A percentile compares a stretch with the other conserved stretches of the same genome.
Conservation (phyloP, 2,113 vertebrate species). For the Brienomyrus longianalis region DNA sequence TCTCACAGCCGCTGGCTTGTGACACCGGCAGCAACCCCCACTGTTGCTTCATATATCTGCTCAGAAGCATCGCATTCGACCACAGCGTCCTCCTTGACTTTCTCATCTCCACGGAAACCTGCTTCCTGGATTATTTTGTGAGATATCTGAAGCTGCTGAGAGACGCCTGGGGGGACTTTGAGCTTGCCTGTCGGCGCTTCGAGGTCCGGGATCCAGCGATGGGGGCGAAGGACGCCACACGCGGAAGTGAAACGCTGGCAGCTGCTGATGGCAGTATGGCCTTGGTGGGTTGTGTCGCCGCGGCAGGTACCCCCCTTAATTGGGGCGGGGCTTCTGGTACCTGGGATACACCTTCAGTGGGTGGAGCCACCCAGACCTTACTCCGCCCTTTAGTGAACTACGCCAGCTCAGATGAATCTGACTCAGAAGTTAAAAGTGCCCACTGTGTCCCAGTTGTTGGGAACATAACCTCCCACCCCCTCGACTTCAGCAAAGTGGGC, state of each 20-base stretch:
- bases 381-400: conserved; percentile 68
- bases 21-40: conserved; percentile 75
- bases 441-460: conserved; percentile 27
- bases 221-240: not conserved
- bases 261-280: not conserved
- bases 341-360: not conserved
- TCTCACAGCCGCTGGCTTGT: conserved; percentile 32
- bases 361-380: not conserved
- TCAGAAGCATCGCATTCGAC: conserved; percentile 76
- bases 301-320: not conserved
- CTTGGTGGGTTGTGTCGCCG: not conserved
- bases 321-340: not conserved
- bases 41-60: conserved; percentile 76
- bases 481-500: not conserved
- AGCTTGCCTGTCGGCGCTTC: conserved; percentile 48
- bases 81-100: conserved; percentile 84
- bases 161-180: conserved; percentile 67
- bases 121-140: conserved; percentile 88
- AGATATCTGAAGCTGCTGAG: conserved; percentile 76
- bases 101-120: conserved; percentile 88
- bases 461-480: conserved; percentile 18
- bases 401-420: conserved; percentile 77
- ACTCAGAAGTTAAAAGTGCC: conserved; percentile 47
- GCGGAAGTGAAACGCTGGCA: not conserved
- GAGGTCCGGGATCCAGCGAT: conserved; percentile 16